Conservation (phyloP, 1,140 invertebrate genomes). For the Orussus abietinus region DNA sequence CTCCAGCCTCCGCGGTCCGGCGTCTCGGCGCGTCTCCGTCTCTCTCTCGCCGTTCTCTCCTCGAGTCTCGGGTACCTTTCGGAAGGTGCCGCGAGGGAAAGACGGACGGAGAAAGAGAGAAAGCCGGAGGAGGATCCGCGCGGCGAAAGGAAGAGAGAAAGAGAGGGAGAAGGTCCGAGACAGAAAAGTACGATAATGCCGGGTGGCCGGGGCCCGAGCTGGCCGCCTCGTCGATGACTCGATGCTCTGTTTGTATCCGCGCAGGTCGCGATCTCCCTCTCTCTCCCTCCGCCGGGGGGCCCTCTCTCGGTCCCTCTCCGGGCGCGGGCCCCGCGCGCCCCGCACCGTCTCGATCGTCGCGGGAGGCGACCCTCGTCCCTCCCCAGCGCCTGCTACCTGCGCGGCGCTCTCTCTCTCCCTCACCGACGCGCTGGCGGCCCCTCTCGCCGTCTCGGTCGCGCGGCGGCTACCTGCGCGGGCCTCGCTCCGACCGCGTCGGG, state of each 20-base stretch:
- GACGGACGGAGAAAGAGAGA: slow-evolving; percentile 21
- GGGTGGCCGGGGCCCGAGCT: slow-evolving; percentile 29
- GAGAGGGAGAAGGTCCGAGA: slow-evolving; percentile 7
- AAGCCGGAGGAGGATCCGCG: slow-evolving; percentile 16
- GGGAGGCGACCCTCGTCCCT: slow-evolving; percentile 1
- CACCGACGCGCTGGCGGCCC: slow-evolving; percentile 1
- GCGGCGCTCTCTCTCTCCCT: slow-evolving; percentile 20
- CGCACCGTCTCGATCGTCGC: slow-evolving; percentile 11
- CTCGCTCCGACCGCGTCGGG: slow-evolving; percentile 1
- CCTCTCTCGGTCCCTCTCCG: slow-evolving; percentile 6
- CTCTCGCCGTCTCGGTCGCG: slow-evolving; percentile 21
- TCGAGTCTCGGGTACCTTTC: slow-evolving; percentile 30
- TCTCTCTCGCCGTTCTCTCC: slow-evolving; percentile 17
- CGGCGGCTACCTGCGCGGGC: slow-evolving; percentile 2
- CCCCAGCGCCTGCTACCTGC: slow-evolving; percentile 35
- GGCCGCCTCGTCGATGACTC: slow-evolving; percentile 32
- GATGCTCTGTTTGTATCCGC: slow-evolving; percentile 39
- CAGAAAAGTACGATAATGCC: slow-evolving; percentile 34
- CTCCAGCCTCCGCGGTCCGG: slow-evolving; percentile 33
- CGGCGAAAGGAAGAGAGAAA: slow-evolving; percentile 12
- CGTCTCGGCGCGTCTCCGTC: slow-evolving; percentile 8
- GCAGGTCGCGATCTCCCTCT: slow-evolving; percentile 14
- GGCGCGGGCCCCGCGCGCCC: neutral
- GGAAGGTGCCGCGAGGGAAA: slow-evolving; percentile 34
- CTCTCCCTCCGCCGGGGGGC: slow-evolving; percentile 1